phyloP scores from a whole-genome alignment of 1,140 invertebrate genomes.

The Pseudomyrmex cubaensis region DNA sequence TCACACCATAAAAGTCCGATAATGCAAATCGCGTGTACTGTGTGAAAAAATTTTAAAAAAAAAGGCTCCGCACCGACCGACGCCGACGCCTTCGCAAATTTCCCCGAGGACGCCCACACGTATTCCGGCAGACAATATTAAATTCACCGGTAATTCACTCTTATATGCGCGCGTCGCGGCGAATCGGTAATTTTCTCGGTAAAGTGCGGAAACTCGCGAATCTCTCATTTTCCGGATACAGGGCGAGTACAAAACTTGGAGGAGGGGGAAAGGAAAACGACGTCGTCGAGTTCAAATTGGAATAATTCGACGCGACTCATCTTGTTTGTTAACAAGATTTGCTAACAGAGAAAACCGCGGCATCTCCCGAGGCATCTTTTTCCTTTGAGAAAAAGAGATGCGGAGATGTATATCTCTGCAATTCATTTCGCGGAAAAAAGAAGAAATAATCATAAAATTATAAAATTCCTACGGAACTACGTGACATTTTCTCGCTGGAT shows the following conservation, averaged over 20 bases:
- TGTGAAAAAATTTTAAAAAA: conserved; percentile 16
- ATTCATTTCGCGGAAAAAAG: too few relatives aligned
- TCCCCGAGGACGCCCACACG: neutral
- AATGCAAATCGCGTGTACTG: conserved; percentile 40
- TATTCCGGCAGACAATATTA: conserved; percentile 28
- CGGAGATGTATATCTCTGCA: too few relatives aligned
- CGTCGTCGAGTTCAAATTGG: neutral
- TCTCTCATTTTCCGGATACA: neutral
- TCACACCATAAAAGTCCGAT: conserved; percentile 41
- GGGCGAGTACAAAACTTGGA: too few relatives aligned
- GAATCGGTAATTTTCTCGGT: conserved; percentile 5
- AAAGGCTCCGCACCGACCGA: neutral
- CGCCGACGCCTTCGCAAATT: conserved; percentile 5
- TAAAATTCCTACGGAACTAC: too few relatives aligned
- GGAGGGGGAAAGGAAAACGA: neutral
- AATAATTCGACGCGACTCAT: neutral
- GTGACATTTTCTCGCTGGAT: neutral
- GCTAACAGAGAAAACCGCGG: neutral
- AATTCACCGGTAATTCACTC: conserved; percentile 7
- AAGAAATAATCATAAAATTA: too few relatives aligned
- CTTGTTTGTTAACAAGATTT: neutral
- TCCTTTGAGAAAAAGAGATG: too few relatives aligned
- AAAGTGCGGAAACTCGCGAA: neutral
- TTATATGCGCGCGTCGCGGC: neutral
- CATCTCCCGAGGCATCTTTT: neutral